Base-by-base conservation (phyloP, 2,888 invertebrate genomes). In the Acronicta leporina region DNA sequence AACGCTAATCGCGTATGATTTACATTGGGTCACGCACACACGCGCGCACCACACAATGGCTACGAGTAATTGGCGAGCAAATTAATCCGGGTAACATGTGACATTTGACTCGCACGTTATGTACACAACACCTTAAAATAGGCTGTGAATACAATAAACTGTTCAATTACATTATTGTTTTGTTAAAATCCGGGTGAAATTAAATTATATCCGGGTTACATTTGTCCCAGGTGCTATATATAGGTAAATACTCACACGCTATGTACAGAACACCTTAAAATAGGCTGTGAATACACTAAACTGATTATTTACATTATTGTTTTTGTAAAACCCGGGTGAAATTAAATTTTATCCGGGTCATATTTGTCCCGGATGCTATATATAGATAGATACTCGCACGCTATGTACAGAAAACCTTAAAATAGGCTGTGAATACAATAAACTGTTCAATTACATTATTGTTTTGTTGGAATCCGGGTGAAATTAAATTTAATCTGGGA, bases 61-160 rank as follows among this genome's bases (percentile, higher is more conserved):
- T 71, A 70, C 75, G 76, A 85, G 87, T 89, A 89, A 91, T 91
- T 89, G 89, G 84, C 79, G 80, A 81, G 86, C 89, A 87, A 89
- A 90, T 91, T 91, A 91, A 90, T 91, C 88, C 83, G 69, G 71
- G 75, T 81, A 84, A 86, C 87, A 86, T 87, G 87, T 88, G 88
- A 89, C 91, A 87, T 90, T 86, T 89, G 89, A 90, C 88, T 86
- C 80, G 78, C 43, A 69, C 69, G 65, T 73, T 50, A 54, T 58
- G 61, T 71, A 68, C 50, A 51, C 30, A 75, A 65, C 69, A 65
- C 73, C 75, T 71, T 60, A 14, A 30, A 45, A 52, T 60, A 66
- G 49, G 68, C 2, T 51, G 58, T 8, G 58, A 38, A 5, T n/a
- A 69, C 47, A 63, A 6, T n/a, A n/a, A 11, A 33, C 33, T 4